phyloP scores from a whole-genome alignment of 2,888 invertebrate species.

The Drosophila acutilabella region DNA sequence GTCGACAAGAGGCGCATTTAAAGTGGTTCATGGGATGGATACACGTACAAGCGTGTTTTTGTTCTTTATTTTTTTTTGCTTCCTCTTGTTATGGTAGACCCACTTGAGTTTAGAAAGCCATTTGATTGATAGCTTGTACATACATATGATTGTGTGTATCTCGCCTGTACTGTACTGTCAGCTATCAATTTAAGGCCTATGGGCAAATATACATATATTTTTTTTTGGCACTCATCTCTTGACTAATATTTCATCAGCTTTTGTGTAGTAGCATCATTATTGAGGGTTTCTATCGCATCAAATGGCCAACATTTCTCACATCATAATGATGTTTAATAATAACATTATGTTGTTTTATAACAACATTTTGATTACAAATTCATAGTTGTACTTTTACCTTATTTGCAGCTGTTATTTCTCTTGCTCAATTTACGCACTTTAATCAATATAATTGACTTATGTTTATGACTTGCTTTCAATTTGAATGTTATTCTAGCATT shows the following conservation, averaged over 20 bases:
- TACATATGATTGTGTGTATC: conserved; percentile 8
- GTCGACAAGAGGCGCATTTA: conserved; percentile 21
- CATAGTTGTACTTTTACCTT: background rate
- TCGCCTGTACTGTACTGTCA: background rate
- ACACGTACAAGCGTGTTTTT: conserved; percentile 2
- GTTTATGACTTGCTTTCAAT: background rate
- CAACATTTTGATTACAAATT: conserved; percentile 10
- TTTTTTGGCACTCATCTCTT: conserved; percentile 7
- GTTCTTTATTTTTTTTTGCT: too few species aligned
- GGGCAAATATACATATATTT: background rate
- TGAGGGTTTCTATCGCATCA: background rate
- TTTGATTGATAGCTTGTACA: conserved; percentile 54
- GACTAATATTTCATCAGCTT: conserved; percentile 21
- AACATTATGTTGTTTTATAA: conserved; percentile 14
- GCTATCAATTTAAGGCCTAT: conserved; percentile 23
- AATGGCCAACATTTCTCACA: conserved; percentile 1
- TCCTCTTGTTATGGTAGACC: too few species aligned
- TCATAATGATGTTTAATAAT: conserved; percentile 14
- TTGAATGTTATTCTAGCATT: background rate
- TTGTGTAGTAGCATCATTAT: conserved; percentile 14
- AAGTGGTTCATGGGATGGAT: conserved; percentile 20
- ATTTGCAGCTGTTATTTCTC: background rate
- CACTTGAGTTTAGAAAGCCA: conserved; percentile 40
- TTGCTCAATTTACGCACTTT: background rate
- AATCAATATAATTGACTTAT: background rate